These are phyloP conservation scores for Nephrocerus scutellatus DNA, from an alignment of 2,888 invertebrate species.

Conservation along the genomic window DNA sequence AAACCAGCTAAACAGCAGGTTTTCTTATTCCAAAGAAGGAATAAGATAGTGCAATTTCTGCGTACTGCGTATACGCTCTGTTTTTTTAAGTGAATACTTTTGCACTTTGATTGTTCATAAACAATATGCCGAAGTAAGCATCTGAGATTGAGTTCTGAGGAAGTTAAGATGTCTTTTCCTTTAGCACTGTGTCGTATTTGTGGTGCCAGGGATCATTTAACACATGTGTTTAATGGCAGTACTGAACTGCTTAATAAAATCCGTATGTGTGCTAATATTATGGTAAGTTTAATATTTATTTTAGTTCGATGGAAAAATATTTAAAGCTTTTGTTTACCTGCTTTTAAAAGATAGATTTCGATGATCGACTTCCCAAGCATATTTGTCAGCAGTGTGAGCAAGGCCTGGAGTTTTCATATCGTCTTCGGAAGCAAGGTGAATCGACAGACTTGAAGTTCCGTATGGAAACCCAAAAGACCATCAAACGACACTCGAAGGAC, in stretches of 20 bases:
- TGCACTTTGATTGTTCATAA: no score
- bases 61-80: no score
- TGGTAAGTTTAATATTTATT: slow-evolving; percentile 15
- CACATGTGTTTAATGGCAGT: slow-evolving; percentile 22
- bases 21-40: no score
- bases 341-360: slow-evolving; percentile 18
- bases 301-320: neutral
- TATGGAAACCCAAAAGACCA: no score
- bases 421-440: slow-evolving; percentile 26
- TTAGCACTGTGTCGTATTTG: slow-evolving; percentile 32
- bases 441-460: no score
- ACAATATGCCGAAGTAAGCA: no score
- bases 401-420: slow-evolving; percentile 25
- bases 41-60: no score
- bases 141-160: no score
- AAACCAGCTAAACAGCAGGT: no score
- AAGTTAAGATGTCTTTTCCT: no score
- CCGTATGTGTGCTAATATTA: slow-evolving; percentile 25
- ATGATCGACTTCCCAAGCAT: slow-evolving; percentile 24
- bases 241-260: slow-evolving; percentile 25
- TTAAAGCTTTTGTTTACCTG: neutral
- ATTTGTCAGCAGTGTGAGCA: slow-evolving; percentile 25
- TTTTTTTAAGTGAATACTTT: no score
- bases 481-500: no score
- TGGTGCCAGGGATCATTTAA: slow-evolving; percentile 21